Percentiles rank a stretch among this genome's conserved stretches.
These are phyloP conservation scores for Ataeniobius toweri DNA, from an alignment of 2,797 vertebrate species.

Conservation along the genomic window DNA sequence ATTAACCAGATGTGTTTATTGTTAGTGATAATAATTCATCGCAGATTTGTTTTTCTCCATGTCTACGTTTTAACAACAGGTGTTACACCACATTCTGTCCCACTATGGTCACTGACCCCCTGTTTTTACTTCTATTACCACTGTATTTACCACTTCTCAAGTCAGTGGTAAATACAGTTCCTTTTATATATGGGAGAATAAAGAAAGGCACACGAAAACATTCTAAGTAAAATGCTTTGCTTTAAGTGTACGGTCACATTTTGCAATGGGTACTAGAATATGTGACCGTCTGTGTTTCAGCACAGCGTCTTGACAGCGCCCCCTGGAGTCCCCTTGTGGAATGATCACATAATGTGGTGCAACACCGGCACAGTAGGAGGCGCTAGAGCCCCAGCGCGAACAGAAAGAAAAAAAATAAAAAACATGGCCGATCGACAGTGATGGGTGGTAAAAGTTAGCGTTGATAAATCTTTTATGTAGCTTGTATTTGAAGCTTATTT, in stretches of 20 bases:
- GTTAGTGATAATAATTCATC: too few species aligned
- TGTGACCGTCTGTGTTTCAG: neutral
- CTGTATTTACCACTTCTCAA: too few species aligned
- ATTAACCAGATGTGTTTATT: too few species aligned
- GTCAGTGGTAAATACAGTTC: too few species aligned
- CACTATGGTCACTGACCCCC: too few species aligned
- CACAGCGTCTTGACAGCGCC: neutral
- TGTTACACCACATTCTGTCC: too few species aligned
- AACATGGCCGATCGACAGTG: conserved; percentile 71
- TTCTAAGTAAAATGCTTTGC: neutral
- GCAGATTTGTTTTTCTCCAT: too few species aligned
- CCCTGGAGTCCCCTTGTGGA: neutral
- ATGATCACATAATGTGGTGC: neutral
- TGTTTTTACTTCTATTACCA: too few species aligned
- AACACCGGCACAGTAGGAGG: conserved; percentile 44
- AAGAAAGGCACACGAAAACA: neutral
- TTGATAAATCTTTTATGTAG: conserved; percentile 2
- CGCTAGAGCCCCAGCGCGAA: conserved; percentile 4
- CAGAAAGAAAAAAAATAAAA: conserved; percentile 28
- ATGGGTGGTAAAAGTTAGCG: conserved; percentile 48
- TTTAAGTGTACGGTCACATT: neutral
- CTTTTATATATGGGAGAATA: neutral
- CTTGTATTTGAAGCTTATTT: neutral
- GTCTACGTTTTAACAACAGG: too few species aligned
- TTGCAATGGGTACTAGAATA: neutral